Percentiles rank a stretch among this genome's conserved stretches.
phyloP scores from a whole-genome alignment of 2,113 vertebrate species.

The Chaetorhynchus papuensis region DNA sequence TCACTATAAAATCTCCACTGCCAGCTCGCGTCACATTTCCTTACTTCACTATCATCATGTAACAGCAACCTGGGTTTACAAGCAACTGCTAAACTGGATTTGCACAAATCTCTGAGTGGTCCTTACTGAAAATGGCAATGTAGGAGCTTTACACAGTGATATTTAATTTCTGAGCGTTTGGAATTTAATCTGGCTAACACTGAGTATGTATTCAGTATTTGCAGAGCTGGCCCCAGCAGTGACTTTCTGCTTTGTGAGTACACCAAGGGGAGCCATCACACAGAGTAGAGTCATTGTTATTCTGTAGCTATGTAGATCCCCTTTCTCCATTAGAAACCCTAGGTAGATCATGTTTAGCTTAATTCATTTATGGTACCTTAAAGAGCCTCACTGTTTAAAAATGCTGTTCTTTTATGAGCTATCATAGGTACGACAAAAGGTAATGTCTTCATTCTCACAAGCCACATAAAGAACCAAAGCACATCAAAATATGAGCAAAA shows the following conservation, averaged over 20 bases:
- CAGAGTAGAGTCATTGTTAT: background rate
- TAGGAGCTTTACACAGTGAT: background rate
- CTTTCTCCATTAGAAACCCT: background rate
- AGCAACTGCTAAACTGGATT: background rate
- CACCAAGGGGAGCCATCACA: background rate
- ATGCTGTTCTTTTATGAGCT: background rate
- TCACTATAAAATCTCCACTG: background rate
- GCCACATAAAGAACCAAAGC: background rate
- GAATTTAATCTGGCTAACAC: background rate
- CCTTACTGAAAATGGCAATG: background rate
- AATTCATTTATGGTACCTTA: background rate
- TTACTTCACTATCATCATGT: background rate
- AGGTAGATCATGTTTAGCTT: background rate
- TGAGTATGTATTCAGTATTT: background rate
- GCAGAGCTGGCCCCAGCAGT: background rate
- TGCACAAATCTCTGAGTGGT: background rate
- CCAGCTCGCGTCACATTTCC: fast-evolving
- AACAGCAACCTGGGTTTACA: background rate
- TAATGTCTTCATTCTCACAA: background rate
- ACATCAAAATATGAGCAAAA: background rate
- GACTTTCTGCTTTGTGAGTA: background rate
- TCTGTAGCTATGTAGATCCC: background rate
- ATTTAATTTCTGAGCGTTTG: background rate
- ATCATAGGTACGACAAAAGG: background rate
- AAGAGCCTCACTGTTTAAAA: constrained; percentile 8